Percentiles rank a stretch among this genome's conserved stretches.
These are phyloP conservation scores for Pocillopora meandrina DNA, from an alignment of 92 coral and sea anemone genomes.

Conservation along the genomic window DNA sequence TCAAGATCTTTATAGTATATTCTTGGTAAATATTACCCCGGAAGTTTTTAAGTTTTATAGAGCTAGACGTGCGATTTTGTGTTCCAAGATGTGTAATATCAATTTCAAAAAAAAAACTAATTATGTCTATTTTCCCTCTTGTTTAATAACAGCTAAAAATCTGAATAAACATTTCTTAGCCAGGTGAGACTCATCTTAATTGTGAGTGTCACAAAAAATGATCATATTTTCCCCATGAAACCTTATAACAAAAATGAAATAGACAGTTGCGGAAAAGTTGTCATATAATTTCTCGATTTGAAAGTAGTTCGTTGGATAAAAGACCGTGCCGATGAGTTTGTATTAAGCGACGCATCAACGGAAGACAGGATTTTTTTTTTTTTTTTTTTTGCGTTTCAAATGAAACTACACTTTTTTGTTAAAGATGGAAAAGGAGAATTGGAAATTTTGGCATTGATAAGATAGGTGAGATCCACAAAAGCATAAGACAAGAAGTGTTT, in stretches of 20 bases:
- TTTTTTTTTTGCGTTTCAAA: neutral
- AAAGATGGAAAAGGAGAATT: neutral
- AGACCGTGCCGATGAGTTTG: no score
- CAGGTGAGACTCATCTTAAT: neutral
- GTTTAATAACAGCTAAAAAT: neutral
- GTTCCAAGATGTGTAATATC: neutral
- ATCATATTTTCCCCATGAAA: no score
- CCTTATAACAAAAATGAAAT: no score
- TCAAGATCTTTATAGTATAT: neutral
- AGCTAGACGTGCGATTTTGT: neutral
- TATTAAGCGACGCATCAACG: no score
- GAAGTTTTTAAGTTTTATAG: neutral
- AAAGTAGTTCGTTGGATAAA: no score
- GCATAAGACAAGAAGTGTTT: no score
- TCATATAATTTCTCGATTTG: no score
- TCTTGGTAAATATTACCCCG: neutral
- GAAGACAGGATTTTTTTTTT: no score
- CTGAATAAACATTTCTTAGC: neutral
- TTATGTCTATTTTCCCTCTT: neutral
- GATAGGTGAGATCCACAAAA: no score
- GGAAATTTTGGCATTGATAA: no score
- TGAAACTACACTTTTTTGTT: neutral
- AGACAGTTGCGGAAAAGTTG: no score
- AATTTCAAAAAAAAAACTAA: neutral
- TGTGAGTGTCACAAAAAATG: neutral